These are phyloP conservation scores for Trichomycterus rosablanca DNA, from an alignment of 2,113 vertebrate species.

Conservation along the genomic window DNA sequence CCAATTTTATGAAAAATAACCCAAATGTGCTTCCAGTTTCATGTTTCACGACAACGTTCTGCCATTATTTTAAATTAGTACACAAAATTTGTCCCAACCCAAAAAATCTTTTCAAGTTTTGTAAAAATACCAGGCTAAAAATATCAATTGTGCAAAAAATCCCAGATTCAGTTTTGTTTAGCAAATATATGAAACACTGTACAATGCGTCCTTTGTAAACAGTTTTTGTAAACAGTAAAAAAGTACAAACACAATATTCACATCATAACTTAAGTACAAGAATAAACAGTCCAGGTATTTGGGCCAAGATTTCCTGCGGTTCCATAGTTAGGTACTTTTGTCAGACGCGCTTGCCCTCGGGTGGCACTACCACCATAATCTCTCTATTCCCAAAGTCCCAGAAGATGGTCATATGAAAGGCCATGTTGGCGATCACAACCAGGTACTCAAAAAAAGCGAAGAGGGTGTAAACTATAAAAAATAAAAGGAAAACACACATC, in stretches of 20 bases:
- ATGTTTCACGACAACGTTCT: too few relatives aligned
- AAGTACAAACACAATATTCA: not conserved
- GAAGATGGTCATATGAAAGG: slow-evolving; percentile 91
- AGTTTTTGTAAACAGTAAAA: too few relatives aligned
- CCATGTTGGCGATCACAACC: slow-evolving; percentile 93
- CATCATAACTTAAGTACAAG: not conserved
- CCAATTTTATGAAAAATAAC: too few relatives aligned
- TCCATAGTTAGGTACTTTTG: not conserved
- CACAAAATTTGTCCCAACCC: too few relatives aligned
- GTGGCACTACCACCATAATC: slow-evolving; percentile 76
- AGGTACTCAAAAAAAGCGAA: slow-evolving; percentile 94
- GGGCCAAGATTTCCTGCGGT: not conserved
- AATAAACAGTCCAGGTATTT: not conserved
- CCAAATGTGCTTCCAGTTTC: too few relatives aligned
- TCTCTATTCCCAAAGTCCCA: slow-evolving; percentile 92
- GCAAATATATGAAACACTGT: too few relatives aligned
- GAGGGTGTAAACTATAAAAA: slow-evolving; percentile 78
- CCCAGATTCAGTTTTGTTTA: not conserved
- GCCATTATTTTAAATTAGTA: too few relatives aligned
- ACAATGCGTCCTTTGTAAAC: not conserved
- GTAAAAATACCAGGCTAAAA: not conserved
- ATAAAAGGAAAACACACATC: not conserved
- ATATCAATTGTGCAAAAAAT: slow-evolving; percentile 1
- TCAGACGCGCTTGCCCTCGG: slow-evolving; percentile 85
- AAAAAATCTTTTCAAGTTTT: not conserved